These are phyloP conservation scores for Noctua janthina DNA, from an alignment of 2,888 invertebrate species.

Conservation along the genomic window DNA sequence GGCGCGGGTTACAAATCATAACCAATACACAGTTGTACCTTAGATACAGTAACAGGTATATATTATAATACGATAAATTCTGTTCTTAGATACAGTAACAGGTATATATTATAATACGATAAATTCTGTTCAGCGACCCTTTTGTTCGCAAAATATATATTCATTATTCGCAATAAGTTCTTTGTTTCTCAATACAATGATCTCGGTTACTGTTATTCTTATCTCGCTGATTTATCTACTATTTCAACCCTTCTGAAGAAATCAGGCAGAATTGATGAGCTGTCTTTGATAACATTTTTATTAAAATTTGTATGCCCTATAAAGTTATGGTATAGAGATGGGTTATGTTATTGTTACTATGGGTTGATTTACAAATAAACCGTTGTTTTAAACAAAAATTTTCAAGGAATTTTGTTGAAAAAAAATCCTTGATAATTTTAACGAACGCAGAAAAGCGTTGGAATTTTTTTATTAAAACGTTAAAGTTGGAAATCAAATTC, in stretches of 20 bases:
- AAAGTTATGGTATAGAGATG: background rate
- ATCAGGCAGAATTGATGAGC: conserved; percentile 15
- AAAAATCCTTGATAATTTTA: background rate
- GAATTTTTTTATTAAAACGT: conserved; percentile 13
- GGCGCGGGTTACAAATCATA: conserved; percentile 25
- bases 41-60: background rate
- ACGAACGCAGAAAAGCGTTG: background rate
- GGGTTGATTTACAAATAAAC: background rate
- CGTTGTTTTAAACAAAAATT: background rate
- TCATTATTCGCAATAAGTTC: conserved; percentile 66
- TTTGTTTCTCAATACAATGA: conserved; percentile 65
- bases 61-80: conserved; percentile 39
- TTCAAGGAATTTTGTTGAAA: background rate
- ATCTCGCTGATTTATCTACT: conserved; percentile 45
- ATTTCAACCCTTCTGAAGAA: conserved; percentile 42
- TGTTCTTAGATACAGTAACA: conserved; percentile 4
- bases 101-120: conserved; percentile 23
- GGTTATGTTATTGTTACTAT: no score
- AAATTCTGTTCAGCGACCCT: conserved; percentile 45
- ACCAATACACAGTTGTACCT: conserved; percentile 22
- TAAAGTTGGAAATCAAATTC: conserved; percentile 13
- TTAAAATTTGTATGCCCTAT: conserved; percentile 5
- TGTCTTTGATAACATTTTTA: conserved; percentile 21
- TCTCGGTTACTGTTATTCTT: conserved; percentile 47
- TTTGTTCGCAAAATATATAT: conserved; percentile 63